These are phyloP conservation scores for Frankliniella intonsa DNA, from an alignment of 2,888 invertebrate genomes.

Conservation along the genomic window DNA sequence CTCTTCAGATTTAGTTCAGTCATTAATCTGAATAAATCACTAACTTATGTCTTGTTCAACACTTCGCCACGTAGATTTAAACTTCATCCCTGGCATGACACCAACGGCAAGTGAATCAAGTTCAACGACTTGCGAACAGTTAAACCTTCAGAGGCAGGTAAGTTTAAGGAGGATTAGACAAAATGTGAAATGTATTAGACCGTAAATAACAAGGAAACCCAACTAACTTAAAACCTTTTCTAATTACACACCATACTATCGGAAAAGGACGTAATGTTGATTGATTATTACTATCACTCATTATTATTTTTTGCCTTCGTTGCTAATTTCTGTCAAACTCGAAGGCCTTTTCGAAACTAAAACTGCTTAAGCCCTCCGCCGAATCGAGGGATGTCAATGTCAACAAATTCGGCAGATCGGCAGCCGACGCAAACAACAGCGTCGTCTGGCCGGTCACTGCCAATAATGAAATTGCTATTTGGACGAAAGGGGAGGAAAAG, in stretches of 20 bases:
- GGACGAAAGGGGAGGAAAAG: background rate
- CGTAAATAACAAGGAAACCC: no score
- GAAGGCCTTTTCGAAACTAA: no score
- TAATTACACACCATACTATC: no score
- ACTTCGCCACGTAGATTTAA: background rate
- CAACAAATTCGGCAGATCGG: background rate
- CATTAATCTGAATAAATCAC: background rate
- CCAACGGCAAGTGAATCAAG: background rate
- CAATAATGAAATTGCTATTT: background rate
- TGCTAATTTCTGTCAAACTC: no score
- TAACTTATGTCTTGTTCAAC: background rate
- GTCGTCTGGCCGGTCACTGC: background rate
- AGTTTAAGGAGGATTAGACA: no score
- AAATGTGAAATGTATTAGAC: no score
- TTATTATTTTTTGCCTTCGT: no score
- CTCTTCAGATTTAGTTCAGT: background rate
- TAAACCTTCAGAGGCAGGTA: background rate
- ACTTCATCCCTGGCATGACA: background rate
- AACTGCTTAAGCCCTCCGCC: background rate
- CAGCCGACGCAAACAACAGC: background rate
- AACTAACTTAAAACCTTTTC: no score
- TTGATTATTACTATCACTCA: no score
- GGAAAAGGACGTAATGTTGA: no score
- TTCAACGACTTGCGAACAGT: background rate
- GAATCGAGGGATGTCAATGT: background rate